phyloP scores from a whole-genome alignment of 2,113 vertebrate genomes.

The Colinus virginianus region DNA sequence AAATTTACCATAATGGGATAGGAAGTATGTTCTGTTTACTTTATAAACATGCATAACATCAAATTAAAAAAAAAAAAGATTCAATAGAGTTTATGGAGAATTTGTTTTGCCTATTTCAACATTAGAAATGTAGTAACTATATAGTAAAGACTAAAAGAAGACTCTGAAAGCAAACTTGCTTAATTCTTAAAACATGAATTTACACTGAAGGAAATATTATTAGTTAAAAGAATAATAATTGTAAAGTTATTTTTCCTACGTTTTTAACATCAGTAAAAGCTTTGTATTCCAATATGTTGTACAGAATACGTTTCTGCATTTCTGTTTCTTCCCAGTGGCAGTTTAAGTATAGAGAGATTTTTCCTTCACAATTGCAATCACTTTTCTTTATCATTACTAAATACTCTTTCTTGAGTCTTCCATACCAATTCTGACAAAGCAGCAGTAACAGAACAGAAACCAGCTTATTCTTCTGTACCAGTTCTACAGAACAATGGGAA shows the following conservation, averaged over 20 bases:
- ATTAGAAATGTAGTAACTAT: neutral
- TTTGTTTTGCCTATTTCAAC: neutral
- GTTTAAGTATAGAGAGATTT: neutral
- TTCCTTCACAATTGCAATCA: neutral
- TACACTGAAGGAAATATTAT: neutral
- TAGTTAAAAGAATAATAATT: neutral
- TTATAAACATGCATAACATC: neutral
- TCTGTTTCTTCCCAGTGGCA: neutral
- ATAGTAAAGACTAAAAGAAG: neutral
- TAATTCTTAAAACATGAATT: neutral
- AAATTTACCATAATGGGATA: neutral
- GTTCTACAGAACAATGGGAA: neutral
- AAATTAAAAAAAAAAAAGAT: neutral
- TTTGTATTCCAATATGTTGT: neutral
- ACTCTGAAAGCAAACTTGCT: neutral
- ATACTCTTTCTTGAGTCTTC: neutral
- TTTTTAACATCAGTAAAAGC: neutral
- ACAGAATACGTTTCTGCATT: neutral
- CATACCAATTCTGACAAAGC: neutral
- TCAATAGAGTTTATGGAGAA: neutral
- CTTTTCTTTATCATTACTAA: neutral
- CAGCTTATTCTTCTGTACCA: neutral
- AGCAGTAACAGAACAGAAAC: neutral
- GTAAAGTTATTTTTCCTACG: neutral
- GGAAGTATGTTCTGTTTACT: neutral